These are phyloP conservation scores for Athene cunicularia DNA, from an alignment of 2,113 vertebrate species.

Conservation along the genomic window DNA sequence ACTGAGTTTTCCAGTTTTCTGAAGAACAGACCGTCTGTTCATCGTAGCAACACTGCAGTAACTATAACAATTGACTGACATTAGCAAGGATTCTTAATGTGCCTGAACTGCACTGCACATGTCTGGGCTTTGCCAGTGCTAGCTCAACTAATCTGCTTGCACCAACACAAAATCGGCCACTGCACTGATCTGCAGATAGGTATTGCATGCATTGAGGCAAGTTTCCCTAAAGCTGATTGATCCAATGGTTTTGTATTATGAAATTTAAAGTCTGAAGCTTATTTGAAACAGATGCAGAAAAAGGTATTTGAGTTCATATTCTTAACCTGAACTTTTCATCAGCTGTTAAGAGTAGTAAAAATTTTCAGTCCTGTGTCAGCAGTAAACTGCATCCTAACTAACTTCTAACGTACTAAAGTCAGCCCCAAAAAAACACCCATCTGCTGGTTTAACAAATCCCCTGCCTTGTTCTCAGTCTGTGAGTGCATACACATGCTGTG, in stretches of 20 bases:
- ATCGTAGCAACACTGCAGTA: not conserved
- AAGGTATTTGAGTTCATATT: not conserved
- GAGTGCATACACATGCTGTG: rapidly evolving
- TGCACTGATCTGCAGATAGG: not conserved
- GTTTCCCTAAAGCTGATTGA: not conserved
- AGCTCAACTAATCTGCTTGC: not conserved
- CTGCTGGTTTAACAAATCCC: not conserved
- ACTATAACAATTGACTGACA: not conserved
- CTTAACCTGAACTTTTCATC: not conserved
- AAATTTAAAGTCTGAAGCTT: not conserved
- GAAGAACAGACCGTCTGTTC: not conserved
- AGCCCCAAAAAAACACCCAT: not conserved
- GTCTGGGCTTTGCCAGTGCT: not conserved
- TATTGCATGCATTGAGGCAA: not conserved
- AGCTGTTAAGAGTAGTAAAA: not conserved
- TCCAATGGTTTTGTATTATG: not conserved
- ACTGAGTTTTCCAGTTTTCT: not conserved
- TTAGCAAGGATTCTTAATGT: not conserved
- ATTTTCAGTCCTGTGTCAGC: not conserved
- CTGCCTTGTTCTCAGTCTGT: not conserved
- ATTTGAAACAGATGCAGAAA: not conserved
- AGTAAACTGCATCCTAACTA: not conserved
- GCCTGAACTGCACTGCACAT: not conserved
- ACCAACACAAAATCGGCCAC: not conserved
- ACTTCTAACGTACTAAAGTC: not conserved